Evolutionary conservation across 2,797 vertebrate species (phyloP).

Genomic region (Pantherophis alleghaniensis): DNA sequence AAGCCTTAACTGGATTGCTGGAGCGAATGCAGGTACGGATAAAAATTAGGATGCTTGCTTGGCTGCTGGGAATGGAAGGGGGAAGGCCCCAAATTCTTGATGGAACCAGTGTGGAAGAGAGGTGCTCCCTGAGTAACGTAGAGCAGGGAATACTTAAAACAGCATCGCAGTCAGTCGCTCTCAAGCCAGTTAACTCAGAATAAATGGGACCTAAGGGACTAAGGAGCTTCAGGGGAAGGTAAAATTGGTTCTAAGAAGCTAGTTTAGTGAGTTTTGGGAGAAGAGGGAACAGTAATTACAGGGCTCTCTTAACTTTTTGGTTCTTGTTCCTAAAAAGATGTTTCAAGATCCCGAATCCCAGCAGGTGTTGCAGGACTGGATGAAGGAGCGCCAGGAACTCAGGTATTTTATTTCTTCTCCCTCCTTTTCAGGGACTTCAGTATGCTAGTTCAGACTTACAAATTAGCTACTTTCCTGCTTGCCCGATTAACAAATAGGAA

Average conservation of each 20-base stretch:
- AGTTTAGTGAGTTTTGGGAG: background rate
- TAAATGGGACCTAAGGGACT: background rate
- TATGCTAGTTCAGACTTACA: background rate
- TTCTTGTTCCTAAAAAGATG: conserved; percentile 59
- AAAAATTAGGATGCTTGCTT: background rate
- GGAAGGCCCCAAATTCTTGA: background rate
- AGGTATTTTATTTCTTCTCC: conserved; percentile 57
- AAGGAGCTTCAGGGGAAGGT: background rate
- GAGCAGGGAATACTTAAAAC: background rate
- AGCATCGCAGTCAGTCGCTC: too few species aligned
- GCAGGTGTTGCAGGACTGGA: conserved; percentile 80
- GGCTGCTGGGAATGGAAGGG: too few species aligned
- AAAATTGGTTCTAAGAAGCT: background rate
- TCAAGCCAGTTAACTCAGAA: background rate
- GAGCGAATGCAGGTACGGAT: conserved; percentile 80
- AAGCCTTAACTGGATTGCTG: conserved; percentile 83
- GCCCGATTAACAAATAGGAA: background rate
- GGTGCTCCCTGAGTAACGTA: too few species aligned
- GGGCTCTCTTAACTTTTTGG: background rate
- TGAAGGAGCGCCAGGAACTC: conserved; percentile 82
- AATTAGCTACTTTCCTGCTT: background rate
- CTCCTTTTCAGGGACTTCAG: background rate
- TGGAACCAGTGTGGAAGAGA: background rate
- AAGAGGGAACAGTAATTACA: background rate
- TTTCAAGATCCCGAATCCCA: conserved; percentile 75